phyloP scores from a whole-genome alignment of 2,797 vertebrate genomes.

The Danionella dracula region DNA sequence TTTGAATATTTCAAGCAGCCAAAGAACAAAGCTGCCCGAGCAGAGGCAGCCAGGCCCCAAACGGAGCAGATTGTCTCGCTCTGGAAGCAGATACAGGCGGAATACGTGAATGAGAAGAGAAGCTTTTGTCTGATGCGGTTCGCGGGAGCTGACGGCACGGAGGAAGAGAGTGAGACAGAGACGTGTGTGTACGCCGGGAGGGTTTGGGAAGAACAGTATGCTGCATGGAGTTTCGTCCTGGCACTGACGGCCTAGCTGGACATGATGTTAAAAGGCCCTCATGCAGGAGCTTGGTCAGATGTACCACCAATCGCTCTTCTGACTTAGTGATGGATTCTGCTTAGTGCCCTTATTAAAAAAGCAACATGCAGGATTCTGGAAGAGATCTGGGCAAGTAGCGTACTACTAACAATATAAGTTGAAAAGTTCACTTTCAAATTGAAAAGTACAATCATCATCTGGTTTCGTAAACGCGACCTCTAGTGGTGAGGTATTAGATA shows the following conservation, averaged over 20 bases:
- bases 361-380: no score
- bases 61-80: conserved; percentile 23
- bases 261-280: neutral
- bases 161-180: conserved; percentile 15
- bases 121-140: conserved; percentile 30
- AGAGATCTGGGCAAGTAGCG: no score
- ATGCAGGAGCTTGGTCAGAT: neutral
- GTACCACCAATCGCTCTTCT: neutral
- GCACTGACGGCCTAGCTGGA: neutral
- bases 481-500: no score
- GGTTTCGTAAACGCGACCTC: no score
- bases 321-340: neutral
- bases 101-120: conserved; percentile 41
- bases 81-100: conserved; percentile 34
- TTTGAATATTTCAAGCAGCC: conserved; percentile 36
- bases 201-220: conserved; percentile 16
- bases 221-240: conserved; percentile 34
- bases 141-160: neutral
- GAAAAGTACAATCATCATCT: no score
- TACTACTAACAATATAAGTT: no score
- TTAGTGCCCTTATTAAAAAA: no score
- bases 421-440: no score
- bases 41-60: conserved; percentile 24
- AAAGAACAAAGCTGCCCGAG: conserved; percentile 15
- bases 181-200: conserved; percentile 27